Percentiles rank a stretch among this genome's conserved stretches.
These are phyloP conservation scores for Aradophagus sp. DNA, from an alignment of 1,140 invertebrate genomes.

Conservation along the genomic window DNA sequence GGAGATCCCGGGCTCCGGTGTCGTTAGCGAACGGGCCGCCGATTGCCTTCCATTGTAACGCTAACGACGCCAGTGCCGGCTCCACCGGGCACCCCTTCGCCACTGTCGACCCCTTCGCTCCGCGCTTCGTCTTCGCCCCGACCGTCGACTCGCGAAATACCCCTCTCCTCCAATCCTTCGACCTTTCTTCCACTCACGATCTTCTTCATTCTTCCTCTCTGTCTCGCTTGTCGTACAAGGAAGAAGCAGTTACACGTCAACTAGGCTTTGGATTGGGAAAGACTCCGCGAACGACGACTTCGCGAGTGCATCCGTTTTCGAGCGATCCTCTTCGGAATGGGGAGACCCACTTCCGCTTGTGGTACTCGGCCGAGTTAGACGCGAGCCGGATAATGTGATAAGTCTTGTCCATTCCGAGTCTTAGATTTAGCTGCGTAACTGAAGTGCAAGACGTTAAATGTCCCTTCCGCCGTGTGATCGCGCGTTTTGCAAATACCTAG, in stretches of 20 bases:
- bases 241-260: slow-evolving; percentile 23
- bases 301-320: too few species aligned
- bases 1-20: neutral
- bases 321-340: too few species aligned
- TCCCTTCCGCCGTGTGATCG: slow-evolving; percentile 20
- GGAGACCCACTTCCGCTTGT: slow-evolving; percentile 3
- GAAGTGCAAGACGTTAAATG: slow-evolving; percentile 27
- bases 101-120: neutral
- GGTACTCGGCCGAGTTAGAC: slow-evolving; percentile 17
- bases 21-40: slow-evolving; percentile 11
- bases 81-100: slow-evolving; percentile 3
- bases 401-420: slow-evolving; percentile 56
- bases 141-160: neutral
- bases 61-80: slow-evolving; percentile 12
- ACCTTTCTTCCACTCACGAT: slow-evolving; percentile 29
- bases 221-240: slow-evolving; percentile 20
- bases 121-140: neutral
- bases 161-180: slow-evolving; percentile 9
- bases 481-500: neutral
- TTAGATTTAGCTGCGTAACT: slow-evolving; percentile 31
- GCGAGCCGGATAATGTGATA: slow-evolving; percentile 53
- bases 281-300: slow-evolving; percentile 13
- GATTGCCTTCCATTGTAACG: slow-evolving; percentile 9
- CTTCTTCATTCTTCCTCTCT: slow-evolving; percentile 35
- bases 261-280: slow-evolving; percentile 44